Evolutionary conservation across 1,140 invertebrate species (phyloP), one percentile per base, ranked within the genome.

Genomic region (Brachionus rubens): DNA sequence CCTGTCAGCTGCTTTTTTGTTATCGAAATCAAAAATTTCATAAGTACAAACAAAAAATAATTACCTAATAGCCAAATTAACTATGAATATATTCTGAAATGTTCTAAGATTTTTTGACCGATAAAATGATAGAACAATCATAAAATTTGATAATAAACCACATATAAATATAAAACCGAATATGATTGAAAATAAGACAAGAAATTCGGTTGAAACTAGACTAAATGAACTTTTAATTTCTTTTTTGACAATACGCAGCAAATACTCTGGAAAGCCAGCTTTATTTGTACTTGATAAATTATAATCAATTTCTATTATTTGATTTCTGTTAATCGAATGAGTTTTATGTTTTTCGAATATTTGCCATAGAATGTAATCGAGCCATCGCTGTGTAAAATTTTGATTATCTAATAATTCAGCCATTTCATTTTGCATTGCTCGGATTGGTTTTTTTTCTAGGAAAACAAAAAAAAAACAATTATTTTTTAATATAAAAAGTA

Each of bases 41-140:
- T 28, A 16, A 19, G 33, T 19, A 30, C n/a, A 50, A 46, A 41
- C 21, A 65, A 46, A 65, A 36, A 65, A 19, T 3, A 19, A 19
- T 26, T 30, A 70, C 65, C 65, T 70, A 0, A 93, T 86, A 0
- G 94, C 92, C 77, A 96, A 85, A 81, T 95, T 96, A n/a, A 93
- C 91, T 78, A 96, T 92, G 83, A 95, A 93, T 80, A 91, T 91
- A 84, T 96, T 95, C 1, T 92, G 95, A 5, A 94, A 91, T 80
- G 91, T 94, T 30, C 91, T 86, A 91, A 97, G 93, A 0, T 88
- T 87, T 33, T 89, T 89, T 81, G 93, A 93, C 19, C 90, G 86
- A 79, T 91, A 91, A 0, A 97, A 92, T 0, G 92, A 92, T n/a
- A 91, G 87, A 80, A 92, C 92, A 1, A 97, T 93, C 7, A 95